A percentile compares a stretch with the other conserved stretches of the same genome.
Conservation (phyloP, 2,113 vertebrate species). For the Phoenicopterus ruber region DNA sequence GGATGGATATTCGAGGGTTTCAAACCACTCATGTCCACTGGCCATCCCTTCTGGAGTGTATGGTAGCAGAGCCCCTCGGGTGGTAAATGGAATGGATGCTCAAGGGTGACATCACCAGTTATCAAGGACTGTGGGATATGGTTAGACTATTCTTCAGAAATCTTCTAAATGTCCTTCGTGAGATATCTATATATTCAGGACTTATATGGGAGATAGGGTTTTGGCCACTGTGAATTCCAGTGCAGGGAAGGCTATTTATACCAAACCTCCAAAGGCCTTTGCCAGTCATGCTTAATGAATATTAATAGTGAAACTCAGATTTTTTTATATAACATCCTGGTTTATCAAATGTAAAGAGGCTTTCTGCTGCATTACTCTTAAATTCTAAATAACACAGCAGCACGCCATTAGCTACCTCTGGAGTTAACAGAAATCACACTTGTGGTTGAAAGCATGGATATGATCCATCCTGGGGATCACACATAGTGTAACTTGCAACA, state of each 20-base stretch:
- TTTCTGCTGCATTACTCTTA: neutral
- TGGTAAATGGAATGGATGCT: neutral
- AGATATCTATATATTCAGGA: neutral
- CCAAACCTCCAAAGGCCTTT: neutral
- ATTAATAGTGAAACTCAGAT: conserved; percentile 6
- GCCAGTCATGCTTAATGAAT: conserved; percentile 1
- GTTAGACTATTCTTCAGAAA: neutral
- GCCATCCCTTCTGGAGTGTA: neutral
- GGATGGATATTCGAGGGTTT: neutral
- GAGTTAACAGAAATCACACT: neutral
- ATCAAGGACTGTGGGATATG: neutral
- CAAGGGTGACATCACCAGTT: neutral
- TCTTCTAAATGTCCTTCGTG: neutral
- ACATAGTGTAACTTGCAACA: neutral
- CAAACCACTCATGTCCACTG: neutral
- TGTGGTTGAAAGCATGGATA: neutral
- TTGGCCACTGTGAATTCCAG: neutral
- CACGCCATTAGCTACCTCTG: neutral
- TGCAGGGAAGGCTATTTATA: conserved; percentile 2
- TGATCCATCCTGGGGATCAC: neutral
- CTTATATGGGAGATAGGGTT: neutral
- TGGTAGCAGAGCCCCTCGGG: neutral
- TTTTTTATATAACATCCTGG: neutral
- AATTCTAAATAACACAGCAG: neutral
- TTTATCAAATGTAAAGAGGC: neutral